Evolutionary conservation across 2,797 vertebrate species (phyloP).

Genomic region (Benthosema pterotum): DNA sequence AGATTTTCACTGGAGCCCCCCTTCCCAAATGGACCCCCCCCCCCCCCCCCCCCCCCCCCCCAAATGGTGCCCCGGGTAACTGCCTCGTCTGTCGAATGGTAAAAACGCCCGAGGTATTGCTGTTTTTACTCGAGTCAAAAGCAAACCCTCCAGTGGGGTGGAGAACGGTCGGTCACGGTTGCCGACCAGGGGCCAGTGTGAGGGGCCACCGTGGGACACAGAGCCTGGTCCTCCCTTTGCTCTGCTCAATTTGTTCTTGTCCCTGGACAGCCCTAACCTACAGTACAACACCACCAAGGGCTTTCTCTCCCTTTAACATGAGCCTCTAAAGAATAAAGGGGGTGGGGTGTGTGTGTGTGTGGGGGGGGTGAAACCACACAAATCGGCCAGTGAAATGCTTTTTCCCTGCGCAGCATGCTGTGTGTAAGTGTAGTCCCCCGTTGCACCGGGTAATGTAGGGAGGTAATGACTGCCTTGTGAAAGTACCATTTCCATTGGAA

Average conservation of each 20-base stretch:
- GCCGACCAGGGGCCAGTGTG: conserved; percentile 41
- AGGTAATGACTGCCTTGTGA: conserved; percentile 34
- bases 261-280: conserved; percentile 40
- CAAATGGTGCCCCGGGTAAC: no score
- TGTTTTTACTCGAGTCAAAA: no score
- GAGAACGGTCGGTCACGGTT: conserved; percentile 42
- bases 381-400: conserved; percentile 7
- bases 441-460: conserved; percentile 36
- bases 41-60: no score
- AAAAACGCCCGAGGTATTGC: no score
- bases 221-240: conserved; percentile 45
- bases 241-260: conserved; percentile 34
- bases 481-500: conserved; percentile 26
- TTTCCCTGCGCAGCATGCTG: conserved; percentile 34
- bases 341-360: no score
- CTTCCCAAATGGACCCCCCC: no score
- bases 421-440: conserved; percentile 29
- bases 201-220: conserved; percentile 41
- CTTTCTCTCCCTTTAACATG: conserved; percentile 22
- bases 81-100: no score
- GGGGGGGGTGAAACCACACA: no score
- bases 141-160: background rate
- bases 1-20: no score
- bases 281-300: conserved; percentile 12
- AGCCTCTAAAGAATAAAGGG: background rate